Percentiles rank a stretch among this genome's conserved stretches.
These are phyloP conservation scores for Saturnia japonica DNA, from an alignment of 2,888 invertebrate genomes.

Conservation along the genomic window DNA sequence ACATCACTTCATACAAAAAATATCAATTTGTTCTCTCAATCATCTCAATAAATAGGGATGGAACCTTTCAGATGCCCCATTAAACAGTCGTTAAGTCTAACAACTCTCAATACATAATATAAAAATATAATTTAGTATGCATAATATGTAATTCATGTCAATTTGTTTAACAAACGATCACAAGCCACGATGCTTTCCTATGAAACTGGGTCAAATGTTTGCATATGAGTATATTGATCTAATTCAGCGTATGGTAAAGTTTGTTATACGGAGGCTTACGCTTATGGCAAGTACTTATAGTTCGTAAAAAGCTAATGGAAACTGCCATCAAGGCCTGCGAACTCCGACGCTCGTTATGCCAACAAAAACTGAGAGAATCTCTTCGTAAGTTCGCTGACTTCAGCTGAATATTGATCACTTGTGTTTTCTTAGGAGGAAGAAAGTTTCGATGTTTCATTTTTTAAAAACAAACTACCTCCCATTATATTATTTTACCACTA, in stretches of 20 bases:
- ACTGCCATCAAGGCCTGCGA: conserved; percentile 10
- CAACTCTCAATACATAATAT: too few relatives aligned
- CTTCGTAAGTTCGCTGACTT: background rate
- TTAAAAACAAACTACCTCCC: background rate
- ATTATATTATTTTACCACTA: too few relatives aligned
- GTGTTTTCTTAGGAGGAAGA: conserved; percentile 4
- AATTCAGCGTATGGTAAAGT: conserved; percentile 39
- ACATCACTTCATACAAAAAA: too few relatives aligned
- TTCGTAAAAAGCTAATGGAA: conserved; percentile 20
- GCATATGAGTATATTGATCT: conserved; percentile 49
- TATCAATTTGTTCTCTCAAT: too few relatives aligned
- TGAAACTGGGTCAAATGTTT: conserved; percentile 49
- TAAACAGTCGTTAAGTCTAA: too few relatives aligned
- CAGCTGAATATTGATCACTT: conserved; percentile 8
- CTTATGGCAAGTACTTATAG: conserved; percentile 8
- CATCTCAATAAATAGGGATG: too few relatives aligned
- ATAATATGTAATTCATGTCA: too few relatives aligned
- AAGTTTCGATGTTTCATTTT: conserved; percentile 1
- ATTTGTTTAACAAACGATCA: conserved; percentile 27
- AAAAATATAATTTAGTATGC: too few relatives aligned
- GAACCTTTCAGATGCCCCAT: too few relatives aligned
- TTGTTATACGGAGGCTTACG: conserved; percentile 23
- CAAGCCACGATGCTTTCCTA: conserved; percentile 35
- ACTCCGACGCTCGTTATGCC: conserved; percentile 10
- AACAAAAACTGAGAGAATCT: background rate